Evolutionary conservation across 2,888 invertebrate genomes (phyloP), one percentile per base, ranked within the genome.

Genomic region (Ephialtes manifestator): DNA sequence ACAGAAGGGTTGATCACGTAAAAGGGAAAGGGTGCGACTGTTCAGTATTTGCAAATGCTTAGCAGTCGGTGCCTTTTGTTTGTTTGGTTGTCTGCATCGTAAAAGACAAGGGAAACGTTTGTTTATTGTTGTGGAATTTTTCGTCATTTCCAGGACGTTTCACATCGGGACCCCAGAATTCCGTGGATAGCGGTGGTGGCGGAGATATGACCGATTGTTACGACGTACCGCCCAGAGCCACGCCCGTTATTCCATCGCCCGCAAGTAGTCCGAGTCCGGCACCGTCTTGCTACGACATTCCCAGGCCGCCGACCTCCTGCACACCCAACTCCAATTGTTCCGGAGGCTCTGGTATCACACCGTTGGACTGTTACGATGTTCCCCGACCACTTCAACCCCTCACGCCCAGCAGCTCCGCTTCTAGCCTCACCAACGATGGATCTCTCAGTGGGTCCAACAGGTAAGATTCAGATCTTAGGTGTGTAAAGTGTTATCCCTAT

Each of bases 361-460:
- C 93, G 18, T 87, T 93, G 24, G 95, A 96, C 86, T 95, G 95
- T 83, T 96, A 97, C 94, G 96, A 97, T 93, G 95, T 96, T 81
- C 96, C 96, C 58, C 94, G 96, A 81, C 95, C 96, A 18, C 93
- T 95, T 84, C 96, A 95, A 88, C 95, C 95, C 87, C 93, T 96
- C 83, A 96, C 96, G 46, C 96, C 96, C 4, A 96, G 96, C 89
- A 96, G 96, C 89, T 96, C 96, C 11, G 96, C 96, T 85, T 96
- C 96, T 88, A 96, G 96, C 67, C 93, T 96, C 80, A 95, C 95
- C 87, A 95, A 96, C 89, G 95, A 96, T 80, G 96, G 96, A 89
- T 96, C 96, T 85, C 93, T 95, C 87, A 93, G 93, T 90, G 94
- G 95, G 78, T 95, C 95, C 55, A 95, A 95, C 87, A 93, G 95